Evolutionary conservation across 2,113 vertebrate genomes (phyloP).

Genomic region (Thalassarche chlororhynchos): DNA sequence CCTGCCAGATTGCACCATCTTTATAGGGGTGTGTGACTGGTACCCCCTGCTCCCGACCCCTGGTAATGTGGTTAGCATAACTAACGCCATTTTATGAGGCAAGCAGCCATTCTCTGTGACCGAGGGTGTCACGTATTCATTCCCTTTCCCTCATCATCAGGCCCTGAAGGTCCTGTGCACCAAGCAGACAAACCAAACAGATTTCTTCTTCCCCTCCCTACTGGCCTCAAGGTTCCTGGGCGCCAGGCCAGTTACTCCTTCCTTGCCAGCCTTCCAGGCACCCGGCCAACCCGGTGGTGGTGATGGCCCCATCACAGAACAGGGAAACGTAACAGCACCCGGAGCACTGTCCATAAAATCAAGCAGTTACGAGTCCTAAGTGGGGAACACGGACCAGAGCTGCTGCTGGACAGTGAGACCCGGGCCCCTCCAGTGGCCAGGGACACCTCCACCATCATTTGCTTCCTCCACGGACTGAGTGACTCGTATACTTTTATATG

Average conservation of each 20-base stretch:
- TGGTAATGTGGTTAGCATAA: neutral
- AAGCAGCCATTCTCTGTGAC: neutral
- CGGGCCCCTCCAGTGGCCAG: neutral
- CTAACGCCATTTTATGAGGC: neutral
- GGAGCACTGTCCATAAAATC: neutral
- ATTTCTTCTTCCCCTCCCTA: neutral
- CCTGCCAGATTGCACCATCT: neutral
- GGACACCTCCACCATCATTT: neutral
- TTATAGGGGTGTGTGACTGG: neutral
- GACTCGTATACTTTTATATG: neutral
- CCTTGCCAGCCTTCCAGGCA: neutral
- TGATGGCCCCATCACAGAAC: too few species aligned
- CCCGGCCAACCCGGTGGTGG: neutral
- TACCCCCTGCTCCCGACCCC: neutral
- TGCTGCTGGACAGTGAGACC: neutral
- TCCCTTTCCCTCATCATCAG: neutral
- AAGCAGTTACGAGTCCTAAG: neutral
- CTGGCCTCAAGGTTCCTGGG: neutral
- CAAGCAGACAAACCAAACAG: neutral
- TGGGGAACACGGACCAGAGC: too few species aligned
- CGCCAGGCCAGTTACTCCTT: too few species aligned
- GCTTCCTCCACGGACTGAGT: neutral
- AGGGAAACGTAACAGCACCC: neutral
- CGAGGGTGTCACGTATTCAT: fast-evolving
- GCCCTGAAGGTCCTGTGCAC: too few species aligned